phyloP scores from a whole-genome alignment of 2,113 vertebrate genomes.

The Gorsachius goisagi region DNA sequence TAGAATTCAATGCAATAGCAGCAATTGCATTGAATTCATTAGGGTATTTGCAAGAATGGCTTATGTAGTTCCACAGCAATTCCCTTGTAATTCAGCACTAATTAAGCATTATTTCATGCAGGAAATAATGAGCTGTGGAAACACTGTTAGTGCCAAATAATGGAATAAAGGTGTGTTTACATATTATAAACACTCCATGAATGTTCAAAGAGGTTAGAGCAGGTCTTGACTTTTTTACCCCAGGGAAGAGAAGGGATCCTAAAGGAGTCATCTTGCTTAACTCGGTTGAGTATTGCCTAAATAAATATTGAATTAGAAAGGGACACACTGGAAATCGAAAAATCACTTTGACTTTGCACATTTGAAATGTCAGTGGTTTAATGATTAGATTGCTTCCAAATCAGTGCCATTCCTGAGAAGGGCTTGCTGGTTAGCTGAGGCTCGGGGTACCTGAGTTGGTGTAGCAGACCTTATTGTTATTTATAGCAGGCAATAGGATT shows the following conservation, averaged over 20 bases:
- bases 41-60: slow-evolving; percentile 42
- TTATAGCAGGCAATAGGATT: neutral
- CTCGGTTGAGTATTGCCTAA: neutral
- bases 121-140: slow-evolving; percentile 72
- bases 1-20: slow-evolving; percentile 47
- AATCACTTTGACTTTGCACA: neutral
- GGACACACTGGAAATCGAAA: neutral
- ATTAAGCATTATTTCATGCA: slow-evolving; percentile 67
- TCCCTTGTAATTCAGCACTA: slow-evolving; percentile 59
- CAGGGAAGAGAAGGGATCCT: neutral
- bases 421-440: neutral
- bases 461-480: neutral
- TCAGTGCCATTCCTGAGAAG: neutral
- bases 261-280: neutral
- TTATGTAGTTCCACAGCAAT: slow-evolving; percentile 51
- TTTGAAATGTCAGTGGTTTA: slow-evolving; percentile 55
- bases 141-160: slow-evolving; percentile 62
- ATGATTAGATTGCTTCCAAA: slow-evolving; percentile 40
- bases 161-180: slow-evolving; percentile 59
- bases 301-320: slow-evolving; percentile 52
- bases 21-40: slow-evolving; percentile 53
- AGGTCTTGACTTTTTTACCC: slow-evolving; percentile 42
- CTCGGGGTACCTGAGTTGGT: neutral
- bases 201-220: slow-evolving; percentile 29
- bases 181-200: slow-evolving; percentile 45